Conservation (phyloP, 2,113 vertebrate genomes). For the Pseudorhombus dupliciocellatus region DNA sequence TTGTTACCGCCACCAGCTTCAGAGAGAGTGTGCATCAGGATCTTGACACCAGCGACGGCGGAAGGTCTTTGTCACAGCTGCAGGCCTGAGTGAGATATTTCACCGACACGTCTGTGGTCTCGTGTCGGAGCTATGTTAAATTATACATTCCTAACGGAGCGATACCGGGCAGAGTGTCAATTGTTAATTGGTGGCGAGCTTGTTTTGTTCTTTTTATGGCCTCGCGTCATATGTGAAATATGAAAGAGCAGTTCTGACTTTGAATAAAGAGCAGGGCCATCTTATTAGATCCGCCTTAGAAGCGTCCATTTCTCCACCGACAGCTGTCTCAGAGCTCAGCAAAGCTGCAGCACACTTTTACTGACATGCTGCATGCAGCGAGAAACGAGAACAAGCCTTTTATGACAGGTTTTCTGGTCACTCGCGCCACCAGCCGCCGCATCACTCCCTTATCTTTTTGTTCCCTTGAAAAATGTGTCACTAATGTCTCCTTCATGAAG, state of each 20-base stretch:
- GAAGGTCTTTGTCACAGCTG: neutral
- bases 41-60: conserved; percentile 12
- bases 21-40: conserved; percentile 13
- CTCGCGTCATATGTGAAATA: neutral
- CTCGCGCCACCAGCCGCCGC: neutral
- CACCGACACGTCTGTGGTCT: neutral
- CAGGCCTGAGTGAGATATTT: neutral
- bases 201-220: neutral
- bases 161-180: neutral
- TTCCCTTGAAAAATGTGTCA: conserved; percentile 11
- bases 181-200: neutral
- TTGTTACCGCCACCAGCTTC: conserved; percentile 15
- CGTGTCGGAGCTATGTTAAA: no score
- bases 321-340: conserved; percentile 32
- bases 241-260: conserved; percentile 21
- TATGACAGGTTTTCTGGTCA: conserved; percentile 35
- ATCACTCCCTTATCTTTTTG: neutral
- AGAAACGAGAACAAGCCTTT: conserved; percentile 16
- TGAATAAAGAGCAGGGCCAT: neutral
- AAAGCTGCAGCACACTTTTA: conserved; percentile 20
- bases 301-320: neutral
- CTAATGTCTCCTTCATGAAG: neutral
- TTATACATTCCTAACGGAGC: neutral
- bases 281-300: neutral
- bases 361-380: conserved; percentile 31